A percentile compares a stretch with the other conserved stretches of the same genome.
These are phyloP conservation scores for Hemicrepidius hirtus DNA, from an alignment of 2,888 invertebrate species.

Conservation along the genomic window DNA sequence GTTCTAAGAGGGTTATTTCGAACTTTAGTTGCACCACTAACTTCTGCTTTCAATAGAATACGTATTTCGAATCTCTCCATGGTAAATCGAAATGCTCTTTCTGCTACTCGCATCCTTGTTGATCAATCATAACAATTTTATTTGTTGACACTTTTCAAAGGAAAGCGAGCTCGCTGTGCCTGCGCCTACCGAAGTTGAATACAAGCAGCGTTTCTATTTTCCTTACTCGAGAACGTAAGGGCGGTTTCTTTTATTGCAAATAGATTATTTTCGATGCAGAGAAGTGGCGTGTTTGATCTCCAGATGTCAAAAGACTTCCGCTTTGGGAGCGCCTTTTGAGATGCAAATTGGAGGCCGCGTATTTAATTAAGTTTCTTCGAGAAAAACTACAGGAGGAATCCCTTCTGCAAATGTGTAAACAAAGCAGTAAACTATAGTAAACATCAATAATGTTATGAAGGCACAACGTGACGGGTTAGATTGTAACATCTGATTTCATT, in stretches of 20 bases:
- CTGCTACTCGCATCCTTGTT: constrained; percentile 35
- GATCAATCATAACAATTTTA: constrained; percentile 46
- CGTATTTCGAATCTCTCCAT: no score
- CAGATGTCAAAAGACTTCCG: constrained; percentile 20
- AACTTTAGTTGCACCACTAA: constrained; percentile 21
- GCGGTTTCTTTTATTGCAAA: constrained; percentile 42
- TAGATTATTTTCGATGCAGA: constrained; percentile 35
- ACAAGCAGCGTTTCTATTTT: constrained; percentile 37
- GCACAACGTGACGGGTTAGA: constrained; percentile 52
- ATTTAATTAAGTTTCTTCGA: constrained; percentile 22
- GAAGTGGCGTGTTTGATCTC: constrained; percentile 31
- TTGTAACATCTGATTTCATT: constrained; percentile 59
- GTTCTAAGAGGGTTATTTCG: constrained; percentile 35
- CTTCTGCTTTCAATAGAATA: constrained; percentile 18
- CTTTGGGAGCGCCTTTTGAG: constrained; percentile 13
- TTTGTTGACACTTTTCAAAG: constrained; percentile 36
- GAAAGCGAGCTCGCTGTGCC: constrained; percentile 36
- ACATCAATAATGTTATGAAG: constrained; percentile 32
- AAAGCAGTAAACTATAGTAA: constrained; percentile 35
- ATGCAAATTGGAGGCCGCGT: constrained; percentile 21
- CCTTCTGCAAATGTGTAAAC: constrained; percentile 25
- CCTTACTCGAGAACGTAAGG: constrained; percentile 35
- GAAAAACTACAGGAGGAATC: constrained; percentile 15
- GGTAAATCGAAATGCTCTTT: constrained; percentile 44
- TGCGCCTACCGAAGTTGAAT: constrained; percentile 34